Base-by-base conservation (phyloP, 2,888 invertebrate genomes). In the Beris morrisii region DNA sequence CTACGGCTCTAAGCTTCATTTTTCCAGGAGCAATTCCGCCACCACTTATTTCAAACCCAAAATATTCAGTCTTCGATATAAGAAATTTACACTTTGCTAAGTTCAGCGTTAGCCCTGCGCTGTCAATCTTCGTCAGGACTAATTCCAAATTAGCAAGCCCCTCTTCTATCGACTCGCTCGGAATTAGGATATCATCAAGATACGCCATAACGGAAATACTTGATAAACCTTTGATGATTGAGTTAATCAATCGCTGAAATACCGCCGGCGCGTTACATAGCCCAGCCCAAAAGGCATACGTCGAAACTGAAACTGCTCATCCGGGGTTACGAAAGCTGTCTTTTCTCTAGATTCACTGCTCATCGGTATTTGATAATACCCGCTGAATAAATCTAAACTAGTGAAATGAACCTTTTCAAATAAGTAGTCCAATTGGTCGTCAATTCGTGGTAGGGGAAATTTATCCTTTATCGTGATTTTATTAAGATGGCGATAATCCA, bases 351-450 rank as follows among this genome's bases (percentile, higher is more conserved):
- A 71, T 0, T 12, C 22, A n/a, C 53, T 67, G 67, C 31, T 57
- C 44, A 77, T 67, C 3, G 71, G 72, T n/a, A 75, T 72, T 55
- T 73, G 74, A 30, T 65, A 68, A 70, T 71, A 69, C 1, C 73
- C 75, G 3, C 55, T 45, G 4, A 64, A 63, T n/a, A 71, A 31
- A 55, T 74, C 73, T 3, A 74, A 56, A 1, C 63, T 56, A 3
- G 72, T 67, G 31, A 69, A 73, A 50, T 64, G 57, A 11, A 31
- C 52, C 6, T 66, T 64, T 11, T 67, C 68, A 3, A 53, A 31
- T 12, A 73, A 43, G 1, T 31, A 7, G n/a, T 71, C 66, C 4
- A 53, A 6, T 12, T 53, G 53, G 31, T 54, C 32, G 13, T 54
- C 54, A 31, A 54, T 54, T 12, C 54, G 54, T 30, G 13, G 32